Evolutionary conservation across 1,140 invertebrate species (phyloP), one percentile per base, ranked within the genome.

Genomic region (Macrocentrus cingulum): DNA sequence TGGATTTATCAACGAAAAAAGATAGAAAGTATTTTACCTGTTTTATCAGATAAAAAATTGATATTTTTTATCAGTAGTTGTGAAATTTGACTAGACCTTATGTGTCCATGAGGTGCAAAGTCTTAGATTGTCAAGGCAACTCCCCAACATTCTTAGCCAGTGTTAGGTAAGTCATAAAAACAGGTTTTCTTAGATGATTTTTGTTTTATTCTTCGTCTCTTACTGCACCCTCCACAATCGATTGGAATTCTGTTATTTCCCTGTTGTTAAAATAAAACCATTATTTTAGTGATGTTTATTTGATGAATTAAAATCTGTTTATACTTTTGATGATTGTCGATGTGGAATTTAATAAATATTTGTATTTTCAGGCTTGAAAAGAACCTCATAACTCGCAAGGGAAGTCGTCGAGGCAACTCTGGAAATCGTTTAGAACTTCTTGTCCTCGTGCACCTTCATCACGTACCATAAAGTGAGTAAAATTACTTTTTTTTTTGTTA

Each of bases 361-460:
- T 51, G 76, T 74, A n/a, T n/a, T n/a, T 82, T 6, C 72, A 90
- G 88, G 75, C 84, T 89, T 70, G 84, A 84, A 59, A 88, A 88
- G 81, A 88, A 90, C 77, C 81, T 90, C 59, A 76, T 80, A 63
- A 88, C 87, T 59, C 81, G 83, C 59, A 89, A 89, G 82, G 89
- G 88, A 50, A 90, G 88, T 71, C 82, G 88, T 59, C 81, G 85
- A 56, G 89, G 87, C 64, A 91, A 91, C 78, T 83, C 87, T 73
- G 89, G 87, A 67, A 91, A 91, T 79, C 82, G 85, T 36, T 77
- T 91, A 74, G 89, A 91, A 82, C 83, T 90, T 67, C 82, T 88
- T 72, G 89, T 91, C 13, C 83, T 91, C 19, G 90, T 89, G 32
- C 87, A 87, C 71, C 81, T 91, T 56, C 88, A 91, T 75, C 88